phyloP scores from a whole-genome alignment of 2,888 invertebrate genomes.

The Halictus ligatus region DNA sequence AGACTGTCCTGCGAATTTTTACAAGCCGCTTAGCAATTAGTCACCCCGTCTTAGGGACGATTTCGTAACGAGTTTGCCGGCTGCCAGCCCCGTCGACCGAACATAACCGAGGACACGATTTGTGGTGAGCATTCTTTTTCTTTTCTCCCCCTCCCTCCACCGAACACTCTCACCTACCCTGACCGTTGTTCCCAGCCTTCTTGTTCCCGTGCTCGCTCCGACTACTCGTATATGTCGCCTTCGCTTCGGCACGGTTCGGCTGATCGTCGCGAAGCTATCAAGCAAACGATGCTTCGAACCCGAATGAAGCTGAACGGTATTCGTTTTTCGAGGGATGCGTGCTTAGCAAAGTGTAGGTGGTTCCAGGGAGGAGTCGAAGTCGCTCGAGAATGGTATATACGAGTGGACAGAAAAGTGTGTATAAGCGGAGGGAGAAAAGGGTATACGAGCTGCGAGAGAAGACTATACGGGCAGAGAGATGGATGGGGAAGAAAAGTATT shows the following conservation, averaged over 20 bases:
- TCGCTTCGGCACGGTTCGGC: not conserved
- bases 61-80: conserved; percentile 61
- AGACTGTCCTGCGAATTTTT: conserved; percentile 62
- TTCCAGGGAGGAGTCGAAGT: not conserved
- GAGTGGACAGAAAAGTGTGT: no score
- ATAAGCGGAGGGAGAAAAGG: not conserved
- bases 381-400: conserved; percentile 1
- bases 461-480: not conserved
- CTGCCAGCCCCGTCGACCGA: conserved; percentile 20
- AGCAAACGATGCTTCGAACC: not conserved
- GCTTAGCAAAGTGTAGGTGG: not conserved
- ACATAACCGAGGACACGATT: conserved; percentile 14
- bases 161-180: conserved; percentile 3
- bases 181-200: not conserved
- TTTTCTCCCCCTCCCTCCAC: not conserved
- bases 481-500: not conserved
- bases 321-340: conserved; percentile 2
- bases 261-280: not conserved
- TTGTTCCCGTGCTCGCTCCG: not conserved
- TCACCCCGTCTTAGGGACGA: conserved; percentile 62
- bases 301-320: not conserved
- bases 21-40: conserved; percentile 67
- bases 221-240: conserved; percentile 3
- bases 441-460: not conserved
- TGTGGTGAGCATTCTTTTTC: not conserved